Percentiles rank a stretch among this genome's conserved stretches.
Conservation (phyloP, 2,888 invertebrate species). For the Ligdia adustata region DNA sequence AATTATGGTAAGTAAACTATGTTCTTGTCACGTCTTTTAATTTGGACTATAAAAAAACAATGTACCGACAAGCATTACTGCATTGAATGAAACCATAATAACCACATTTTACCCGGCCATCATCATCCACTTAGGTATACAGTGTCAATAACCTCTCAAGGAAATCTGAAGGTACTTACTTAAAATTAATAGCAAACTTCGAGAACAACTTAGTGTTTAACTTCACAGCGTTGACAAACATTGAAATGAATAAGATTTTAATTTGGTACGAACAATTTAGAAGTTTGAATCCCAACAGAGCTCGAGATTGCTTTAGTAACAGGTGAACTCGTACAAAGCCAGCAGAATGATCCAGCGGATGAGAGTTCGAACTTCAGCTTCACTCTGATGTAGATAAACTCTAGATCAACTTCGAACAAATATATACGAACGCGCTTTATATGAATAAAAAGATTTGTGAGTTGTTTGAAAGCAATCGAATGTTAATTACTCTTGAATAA, state of each 20-base stretch:
- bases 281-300: slow-evolving; percentile 4
- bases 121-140: slow-evolving; percentile 70
- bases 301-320: slow-evolving; percentile 9
- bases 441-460: too few species aligned
- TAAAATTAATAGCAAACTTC: slow-evolving; percentile 66
- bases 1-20: too few species aligned
- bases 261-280: slow-evolving; percentile 5
- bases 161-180: slow-evolving; percentile 66
- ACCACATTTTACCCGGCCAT: slow-evolving; percentile 36
- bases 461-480: too few species aligned
- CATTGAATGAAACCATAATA: slow-evolving; percentile 6
- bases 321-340: slow-evolving; percentile 17
- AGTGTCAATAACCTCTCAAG: slow-evolving; percentile 66
- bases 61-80: too few species aligned
- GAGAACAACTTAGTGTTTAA: slow-evolving; percentile 38
- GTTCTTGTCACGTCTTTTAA: too few species aligned
- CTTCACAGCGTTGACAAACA: slow-evolving; percentile 10
- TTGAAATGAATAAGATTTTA: slow-evolving; percentile 7
- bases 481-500: too few species aligned
- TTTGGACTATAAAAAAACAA: too few species aligned
- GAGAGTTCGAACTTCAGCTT: slow-evolving; percentile 9
- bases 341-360: slow-evolving; percentile 10
- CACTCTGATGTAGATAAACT: background rate
- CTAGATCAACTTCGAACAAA: too few species aligned
- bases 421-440: too few species aligned